Evolutionary conservation across 2,888 invertebrate genomes (phyloP).

Genomic region (Corbicula japonica): DNA sequence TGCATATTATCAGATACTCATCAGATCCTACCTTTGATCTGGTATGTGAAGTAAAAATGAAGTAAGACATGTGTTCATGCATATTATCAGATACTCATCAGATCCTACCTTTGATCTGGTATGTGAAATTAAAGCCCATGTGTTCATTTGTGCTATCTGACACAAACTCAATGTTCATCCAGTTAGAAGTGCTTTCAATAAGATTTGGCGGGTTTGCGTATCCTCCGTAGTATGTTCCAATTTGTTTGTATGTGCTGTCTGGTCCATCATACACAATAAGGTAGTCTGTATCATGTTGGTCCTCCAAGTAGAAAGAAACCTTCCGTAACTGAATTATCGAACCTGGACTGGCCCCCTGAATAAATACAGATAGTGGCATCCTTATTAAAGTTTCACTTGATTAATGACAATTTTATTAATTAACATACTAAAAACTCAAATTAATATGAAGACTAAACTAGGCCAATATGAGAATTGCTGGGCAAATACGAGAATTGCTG

Average conservation of each 20-base stretch:
- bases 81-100: neutral
- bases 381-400: no score
- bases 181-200: constrained; percentile 70
- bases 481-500: no score
- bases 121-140: constrained; percentile 77
- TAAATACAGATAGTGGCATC: no score
- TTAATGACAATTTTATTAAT: no score
- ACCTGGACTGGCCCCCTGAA: constrained; percentile 34
- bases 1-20: neutral
- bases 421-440: no score
- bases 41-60: constrained; percentile 77
- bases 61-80: neutral
- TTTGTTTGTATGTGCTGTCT: constrained; percentile 55
- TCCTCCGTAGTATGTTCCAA: constrained; percentile 69
- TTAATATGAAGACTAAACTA: no score
- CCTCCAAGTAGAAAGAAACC: constrained; percentile 62
- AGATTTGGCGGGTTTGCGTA: constrained; percentile 64
- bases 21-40: constrained; percentile 78
- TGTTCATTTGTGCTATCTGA: constrained; percentile 57
- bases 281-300: constrained; percentile 63
- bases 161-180: constrained; percentile 70
- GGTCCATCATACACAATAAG: constrained; percentile 75
- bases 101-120: constrained; percentile 76
- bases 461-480: no score
- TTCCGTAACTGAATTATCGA: constrained; percentile 72